phyloP scores from a whole-genome alignment of 2,797 vertebrate species.

The Cyprinella venusta region DNA sequence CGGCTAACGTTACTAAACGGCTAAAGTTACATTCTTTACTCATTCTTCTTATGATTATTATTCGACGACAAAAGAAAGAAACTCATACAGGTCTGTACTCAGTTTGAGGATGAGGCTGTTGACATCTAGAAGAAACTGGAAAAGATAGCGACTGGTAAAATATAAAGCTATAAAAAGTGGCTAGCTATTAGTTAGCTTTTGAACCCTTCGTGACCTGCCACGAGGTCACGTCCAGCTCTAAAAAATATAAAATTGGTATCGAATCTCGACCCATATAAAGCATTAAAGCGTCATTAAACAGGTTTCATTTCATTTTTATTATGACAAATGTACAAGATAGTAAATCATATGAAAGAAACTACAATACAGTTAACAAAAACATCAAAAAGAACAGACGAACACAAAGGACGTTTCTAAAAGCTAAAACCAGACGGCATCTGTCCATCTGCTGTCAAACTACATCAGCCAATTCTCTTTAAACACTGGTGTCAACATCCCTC shows the following conservation, averaged over 20 bases:
- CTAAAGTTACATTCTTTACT: background rate
- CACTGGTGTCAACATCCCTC: constrained; percentile 44
- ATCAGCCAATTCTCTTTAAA: constrained; percentile 51
- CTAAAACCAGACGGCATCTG: constrained; percentile 78
- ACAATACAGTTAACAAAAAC: constrained; percentile 87
- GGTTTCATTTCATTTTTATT: constrained; percentile 86
- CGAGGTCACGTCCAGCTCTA: background rate
- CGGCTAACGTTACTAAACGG: too few species aligned
- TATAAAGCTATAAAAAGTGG: background rate
- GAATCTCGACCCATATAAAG: background rate
- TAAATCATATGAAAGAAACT: constrained; percentile 91
- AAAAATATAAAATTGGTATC: background rate
- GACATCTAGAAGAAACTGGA: background rate
- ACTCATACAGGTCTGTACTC: background rate
- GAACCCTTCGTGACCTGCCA: background rate
- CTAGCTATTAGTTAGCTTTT: background rate
- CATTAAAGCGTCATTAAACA: constrained; percentile 28
- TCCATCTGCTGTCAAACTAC: constrained; percentile 67
- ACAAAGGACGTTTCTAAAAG: constrained; percentile 79
- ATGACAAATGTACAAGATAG: constrained; percentile 96
- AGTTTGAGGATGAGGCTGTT: background rate
- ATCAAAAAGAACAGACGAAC: constrained; percentile 80
- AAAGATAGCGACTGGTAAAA: too few species aligned
- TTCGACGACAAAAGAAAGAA: background rate
- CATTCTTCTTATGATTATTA: background rate